Percentiles rank a stretch among this genome's conserved stretches.
Conservation (phyloP, 1,140 invertebrate species). For the Musca vetustissima region DNA sequence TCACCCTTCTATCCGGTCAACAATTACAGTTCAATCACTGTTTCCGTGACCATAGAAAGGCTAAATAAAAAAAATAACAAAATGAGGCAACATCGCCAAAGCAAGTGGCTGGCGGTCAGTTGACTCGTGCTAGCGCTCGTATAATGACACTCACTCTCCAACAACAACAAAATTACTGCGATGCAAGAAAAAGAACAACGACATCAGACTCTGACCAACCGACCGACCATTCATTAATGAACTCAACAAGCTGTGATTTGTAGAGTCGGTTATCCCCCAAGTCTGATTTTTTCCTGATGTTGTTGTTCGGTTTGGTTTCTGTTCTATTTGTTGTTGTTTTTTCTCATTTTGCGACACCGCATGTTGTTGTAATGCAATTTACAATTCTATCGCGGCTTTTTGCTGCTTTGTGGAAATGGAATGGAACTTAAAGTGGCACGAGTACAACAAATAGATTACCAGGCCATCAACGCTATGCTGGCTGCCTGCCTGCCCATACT, state of each 20-base stretch:
- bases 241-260: background rate
- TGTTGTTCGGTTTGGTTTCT: too few species aligned
- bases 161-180: background rate
- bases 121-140: too few species aligned
- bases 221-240: slow-evolving; percentile 8
- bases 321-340: too few species aligned
- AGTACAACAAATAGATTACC: background rate
- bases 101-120: slow-evolving; percentile 5
- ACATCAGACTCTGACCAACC: background rate
- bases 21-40: slow-evolving; percentile 12
- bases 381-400: slow-evolving; percentile 3
- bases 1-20: background rate
- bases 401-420: background rate
- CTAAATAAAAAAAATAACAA: background rate
- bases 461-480: background rate
- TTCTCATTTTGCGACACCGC: background rate
- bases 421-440: slow-evolving; percentile 1
- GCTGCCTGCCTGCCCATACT: background rate
- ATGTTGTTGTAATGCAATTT: slow-evolving; percentile 2
- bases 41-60: background rate
- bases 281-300: too few species aligned
- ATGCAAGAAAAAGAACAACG: background rate
- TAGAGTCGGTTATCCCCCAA: background rate
- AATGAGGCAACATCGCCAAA: background rate
- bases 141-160: background rate